Percentiles rank a stretch among this genome's conserved stretches.
These are phyloP conservation scores for Entosphenus tridentatus DNA, from an alignment of 2,113 vertebrate genomes.

Conservation along the genomic window DNA sequence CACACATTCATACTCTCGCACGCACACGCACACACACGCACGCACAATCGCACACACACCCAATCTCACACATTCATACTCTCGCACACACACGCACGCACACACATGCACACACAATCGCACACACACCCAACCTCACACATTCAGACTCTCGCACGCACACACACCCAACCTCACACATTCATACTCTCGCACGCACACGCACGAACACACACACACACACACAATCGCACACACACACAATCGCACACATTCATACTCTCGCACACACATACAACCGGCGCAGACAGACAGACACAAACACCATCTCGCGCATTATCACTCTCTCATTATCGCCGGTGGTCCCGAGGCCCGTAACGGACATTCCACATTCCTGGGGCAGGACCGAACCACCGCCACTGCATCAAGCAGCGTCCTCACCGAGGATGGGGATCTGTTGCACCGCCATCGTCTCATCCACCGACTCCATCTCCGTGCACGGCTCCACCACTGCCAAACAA, in stretches of 20 bases:
- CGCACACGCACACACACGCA: not conserved
- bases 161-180: no score
- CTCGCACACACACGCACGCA: no score
- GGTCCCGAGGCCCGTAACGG: constrained; percentile 8
- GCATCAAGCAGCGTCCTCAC: constrained; percentile 24
- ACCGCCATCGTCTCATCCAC: constrained; percentile 44
- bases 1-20: no score
- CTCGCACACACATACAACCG: not conserved
- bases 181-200: not conserved
- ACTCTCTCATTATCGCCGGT: no score
- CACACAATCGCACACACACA: no score
- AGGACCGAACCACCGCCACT: not conserved
- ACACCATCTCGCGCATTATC: no score
- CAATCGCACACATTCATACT: no score
- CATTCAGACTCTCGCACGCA: no score
- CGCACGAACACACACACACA: not conserved
- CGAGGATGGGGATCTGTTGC: constrained; percentile 43
- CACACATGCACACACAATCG: not conserved
- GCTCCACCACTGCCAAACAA: constrained; percentile 20
- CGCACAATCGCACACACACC: no score
- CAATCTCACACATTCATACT: no score
- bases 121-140: no score
- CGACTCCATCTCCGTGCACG: constrained; percentile 27
- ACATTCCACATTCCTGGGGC: constrained; percentile 11
- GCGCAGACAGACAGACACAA: not conserved